Evolutionary conservation across 2,113 vertebrate species (phyloP).

Genomic region (Trichechus manatus): DNA sequence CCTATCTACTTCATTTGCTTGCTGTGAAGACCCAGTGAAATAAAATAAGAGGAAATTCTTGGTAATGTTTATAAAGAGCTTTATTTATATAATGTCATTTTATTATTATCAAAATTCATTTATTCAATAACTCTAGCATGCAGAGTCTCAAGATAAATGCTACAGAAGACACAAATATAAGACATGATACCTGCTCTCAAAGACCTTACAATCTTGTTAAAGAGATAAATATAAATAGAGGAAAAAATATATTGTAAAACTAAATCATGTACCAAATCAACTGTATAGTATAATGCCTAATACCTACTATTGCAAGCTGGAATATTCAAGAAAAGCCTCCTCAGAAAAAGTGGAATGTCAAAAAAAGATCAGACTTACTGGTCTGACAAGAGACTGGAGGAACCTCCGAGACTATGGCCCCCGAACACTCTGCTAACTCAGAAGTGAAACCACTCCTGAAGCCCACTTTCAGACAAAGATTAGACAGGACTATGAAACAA

Average conservation of each 20-base stretch:
- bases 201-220: neutral
- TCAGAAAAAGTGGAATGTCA: neutral
- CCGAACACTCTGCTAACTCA: too few species aligned
- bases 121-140: neutral
- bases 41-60: conserved; percentile 39
- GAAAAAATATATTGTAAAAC: neutral
- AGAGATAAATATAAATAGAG: neutral
- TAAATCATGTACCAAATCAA: neutral
- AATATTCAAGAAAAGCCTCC: neutral
- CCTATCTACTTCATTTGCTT: conserved; percentile 3
- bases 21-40: conserved; percentile 26
- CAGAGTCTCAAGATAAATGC: conserved; percentile 3
- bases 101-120: conserved; percentile 58
- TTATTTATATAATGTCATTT: conserved; percentile 38
- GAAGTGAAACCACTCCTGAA: too few species aligned
- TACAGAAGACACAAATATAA: conserved; percentile 29
- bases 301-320: neutral
- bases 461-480: too few species aligned
- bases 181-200: neutral
- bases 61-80: conserved; percentile 5
- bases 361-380: too few species aligned
- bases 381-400: too few species aligned
- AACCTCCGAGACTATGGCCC: too few species aligned
- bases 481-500: too few species aligned
- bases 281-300: neutral